A percentile compares a stretch with the other conserved stretches of the same genome.
These are phyloP conservation scores for Deroplatys truncata DNA, from an alignment of 2,888 invertebrate genomes.

Conservation along the genomic window DNA sequence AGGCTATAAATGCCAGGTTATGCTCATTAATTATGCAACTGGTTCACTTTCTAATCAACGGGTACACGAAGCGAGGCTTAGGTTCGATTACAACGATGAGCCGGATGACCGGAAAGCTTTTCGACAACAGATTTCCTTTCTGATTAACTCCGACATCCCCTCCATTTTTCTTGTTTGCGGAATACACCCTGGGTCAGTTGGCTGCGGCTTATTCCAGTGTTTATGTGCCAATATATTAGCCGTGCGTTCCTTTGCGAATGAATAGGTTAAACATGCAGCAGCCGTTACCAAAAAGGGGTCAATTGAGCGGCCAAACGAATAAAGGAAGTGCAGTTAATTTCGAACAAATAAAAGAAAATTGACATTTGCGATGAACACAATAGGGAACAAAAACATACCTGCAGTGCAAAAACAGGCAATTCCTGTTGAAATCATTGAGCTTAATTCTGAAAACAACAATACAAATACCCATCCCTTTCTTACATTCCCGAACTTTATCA, in stretches of 20 bases:
- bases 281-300: not conserved
- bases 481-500: no score
- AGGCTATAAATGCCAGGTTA: no score
- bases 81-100: not conserved
- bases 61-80: not conserved
- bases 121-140: not conserved
- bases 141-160: not conserved
- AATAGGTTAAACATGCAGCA: not conserved
- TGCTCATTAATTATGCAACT: not conserved
- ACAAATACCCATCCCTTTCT: no score
- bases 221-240: not conserved
- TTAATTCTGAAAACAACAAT: no score
- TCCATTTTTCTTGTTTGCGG: not conserved
- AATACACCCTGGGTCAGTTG: not conserved
- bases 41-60: not conserved
- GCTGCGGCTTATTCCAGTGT: not conserved
- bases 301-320: not conserved
- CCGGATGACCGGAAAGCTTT: not conserved
- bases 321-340: not conserved
- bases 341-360: not conserved
- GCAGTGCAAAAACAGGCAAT: no score
- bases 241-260: not conserved
- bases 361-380: no score
- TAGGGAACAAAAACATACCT: no score
- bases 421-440: no score